phyloP scores from a whole-genome alignment of 2,113 vertebrate genomes.

The Pimephales promelas region DNA sequence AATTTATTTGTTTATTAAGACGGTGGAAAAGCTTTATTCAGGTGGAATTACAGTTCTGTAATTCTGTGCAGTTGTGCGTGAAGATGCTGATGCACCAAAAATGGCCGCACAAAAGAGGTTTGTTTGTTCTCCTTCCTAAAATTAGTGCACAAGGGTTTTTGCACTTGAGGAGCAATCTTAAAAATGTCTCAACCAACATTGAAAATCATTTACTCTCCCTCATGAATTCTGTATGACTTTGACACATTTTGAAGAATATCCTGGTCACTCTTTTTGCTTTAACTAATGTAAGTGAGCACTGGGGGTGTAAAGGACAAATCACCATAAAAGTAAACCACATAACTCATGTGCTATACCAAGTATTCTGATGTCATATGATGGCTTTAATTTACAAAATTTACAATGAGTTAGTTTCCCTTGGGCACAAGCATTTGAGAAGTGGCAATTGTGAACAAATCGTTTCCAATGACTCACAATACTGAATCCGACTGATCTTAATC shows the following conservation, averaged over 20 bases:
- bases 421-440: neutral
- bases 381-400: neutral
- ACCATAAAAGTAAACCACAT: neutral
- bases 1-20: slow-evolving; percentile 18
- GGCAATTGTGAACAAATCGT: neutral
- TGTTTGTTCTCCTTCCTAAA: slow-evolving; percentile 4
- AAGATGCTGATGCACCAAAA: slow-evolving; percentile 19
- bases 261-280: neutral
- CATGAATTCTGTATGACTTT: neutral
- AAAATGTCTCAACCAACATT: neutral
- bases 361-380: neutral
- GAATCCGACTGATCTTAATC: too few relatives aligned
- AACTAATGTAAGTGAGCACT: neutral
- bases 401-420: too few relatives aligned
- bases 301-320: neutral
- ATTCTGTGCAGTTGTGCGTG: neutral
- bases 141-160: neutral
- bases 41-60: neutral
- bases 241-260: neutral
- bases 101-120: neutral
- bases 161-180: neutral
- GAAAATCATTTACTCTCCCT: neutral
- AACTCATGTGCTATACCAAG: neutral
- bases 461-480: neutral
- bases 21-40: neutral